Base-by-base conservation (phyloP, 2,797 vertebrate genomes). In the Sphenodon punctatus region DNA sequence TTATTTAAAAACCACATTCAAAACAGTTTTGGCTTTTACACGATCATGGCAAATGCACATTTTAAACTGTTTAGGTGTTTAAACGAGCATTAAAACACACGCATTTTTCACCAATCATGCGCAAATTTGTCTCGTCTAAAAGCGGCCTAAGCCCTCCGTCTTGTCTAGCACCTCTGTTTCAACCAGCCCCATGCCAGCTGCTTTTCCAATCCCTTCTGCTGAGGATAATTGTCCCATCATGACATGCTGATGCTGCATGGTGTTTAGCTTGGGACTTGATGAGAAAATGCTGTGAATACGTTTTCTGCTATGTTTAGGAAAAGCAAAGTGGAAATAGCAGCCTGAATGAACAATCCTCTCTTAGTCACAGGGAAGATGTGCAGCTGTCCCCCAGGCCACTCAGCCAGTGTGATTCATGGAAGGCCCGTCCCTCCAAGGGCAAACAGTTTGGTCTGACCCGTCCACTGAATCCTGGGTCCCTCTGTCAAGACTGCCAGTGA, bases 241-340 rank as follows among this genome's bases (percentile, higher is more conserved):
- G 39, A 0, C 0, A 1, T 1, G 2, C 5, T 48, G 65, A 19
- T 69, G 12, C 17, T 16, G n/a, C 2, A 10, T 43, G 45, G 32
- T 22, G 4, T 27, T 73, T 67, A 17, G 38, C 34, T 20, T 55
- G 55, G 10, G 22, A 70, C 9, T 7, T 22, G 7, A 51, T 41
- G 17, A 49, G 32, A 10, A 7, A 14, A 2, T 6, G 25, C 6
- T 36, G 7, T 13, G 36, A 70, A 19, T 23, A 5, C 1, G 4
- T 58, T 3, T 1, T 7, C 22, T 45, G 11, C 8, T 87, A 46
- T 15, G 39, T n/a, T 32, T 78, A 13, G 7, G 10, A 77, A 38
- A 70, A 25, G 36, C 11, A 34, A 56, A n/a, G 46, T 58, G 45
- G 13, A 12, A 42, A 30, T 42, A 51, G 51, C 41, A 45, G 6